Evolutionary conservation across 2,113 vertebrate genomes (phyloP).

Genomic region (Mungos mungo): DNA sequence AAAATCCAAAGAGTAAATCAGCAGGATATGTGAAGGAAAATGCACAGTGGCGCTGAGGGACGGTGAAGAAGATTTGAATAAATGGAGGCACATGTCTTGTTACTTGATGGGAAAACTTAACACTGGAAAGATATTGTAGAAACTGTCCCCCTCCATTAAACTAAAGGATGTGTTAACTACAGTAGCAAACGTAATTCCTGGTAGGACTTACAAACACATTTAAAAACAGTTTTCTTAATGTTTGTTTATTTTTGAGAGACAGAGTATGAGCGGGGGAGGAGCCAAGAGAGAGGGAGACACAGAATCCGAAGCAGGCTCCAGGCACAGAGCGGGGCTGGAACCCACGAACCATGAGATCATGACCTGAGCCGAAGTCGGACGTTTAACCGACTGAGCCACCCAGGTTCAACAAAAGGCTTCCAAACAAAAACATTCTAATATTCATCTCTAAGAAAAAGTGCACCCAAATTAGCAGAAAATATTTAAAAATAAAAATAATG

Average conservation of each 20-base stretch:
- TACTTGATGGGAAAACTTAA: not conserved
- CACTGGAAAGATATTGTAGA: not conserved
- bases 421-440: not conserved
- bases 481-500: not conserved
- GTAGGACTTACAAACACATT: not conserved
- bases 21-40: not conserved
- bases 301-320: too few species aligned
- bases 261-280: too few species aligned
- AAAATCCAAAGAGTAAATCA: not conserved
- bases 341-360: too few species aligned
- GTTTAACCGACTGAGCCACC: too few species aligned
- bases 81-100: not conserved
- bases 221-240: too few species aligned
- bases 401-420: too few species aligned
- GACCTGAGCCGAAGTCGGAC: too few species aligned
- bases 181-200: not conserved
- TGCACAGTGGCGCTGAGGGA: not conserved
- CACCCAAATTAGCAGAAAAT: not conserved
- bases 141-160: not conserved
- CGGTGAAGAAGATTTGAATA: not conserved
- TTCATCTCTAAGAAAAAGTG: not conserved
- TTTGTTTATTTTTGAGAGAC: too few species aligned
- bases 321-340: too few species aligned
- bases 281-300: too few species aligned
- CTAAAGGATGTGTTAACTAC: not conserved